Base-by-base conservation (phyloP, 2,113 vertebrate genomes). In the Cyphotilapia sp. region DNA sequence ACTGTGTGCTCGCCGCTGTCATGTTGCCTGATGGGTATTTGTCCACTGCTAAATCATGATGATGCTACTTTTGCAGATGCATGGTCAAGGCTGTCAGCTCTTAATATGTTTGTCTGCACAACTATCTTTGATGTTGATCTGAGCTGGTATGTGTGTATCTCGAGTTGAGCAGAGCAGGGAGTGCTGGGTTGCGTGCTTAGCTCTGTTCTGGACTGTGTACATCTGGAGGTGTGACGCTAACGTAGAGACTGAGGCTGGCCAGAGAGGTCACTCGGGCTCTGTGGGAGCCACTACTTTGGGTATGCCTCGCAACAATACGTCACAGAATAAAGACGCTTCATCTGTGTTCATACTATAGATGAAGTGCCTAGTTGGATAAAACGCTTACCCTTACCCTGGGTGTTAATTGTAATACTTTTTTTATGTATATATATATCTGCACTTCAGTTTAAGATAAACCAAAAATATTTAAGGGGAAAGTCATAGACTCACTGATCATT, bases 61-160 rank as follows among this genome's bases (percentile, higher is more conserved):
- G 53, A 78, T 92, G 87, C 88, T 86, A 53, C 88, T 91, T 93
- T 89, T 87, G 81, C 87, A 92, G 89, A 93, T 93, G 93, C 81
- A 91, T 86, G 81, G 87, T 94, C 92, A 91, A 87, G 53, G 92
- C 85, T 93, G 90, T 90, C 89, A 89, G 78, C 80, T 93, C 80
- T 82, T 87, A 93, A 92, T 88, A 81, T 93, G 88, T 94, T 92
- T 93, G 87, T 93, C 87, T 93, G 91, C 85, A 61, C 84, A 57
- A 83, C 80, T 94, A 91, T 96, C 91, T 94, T 14, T 81, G 87
- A 84, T 89, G 90, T 88, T 92, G 82, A 93, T 94, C 87, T 93
- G 87, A 87, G 91, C 85, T 86, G 87, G 89, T 91, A 89, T 93
- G 90, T 84, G 92, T 92, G 76, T 84, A 40, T 87, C 42, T 89